Percentiles rank a stretch among this genome's conserved stretches.
phyloP scores from a whole-genome alignment of 1,140 invertebrate species.

The Rhagoletis pomonella region DNA sequence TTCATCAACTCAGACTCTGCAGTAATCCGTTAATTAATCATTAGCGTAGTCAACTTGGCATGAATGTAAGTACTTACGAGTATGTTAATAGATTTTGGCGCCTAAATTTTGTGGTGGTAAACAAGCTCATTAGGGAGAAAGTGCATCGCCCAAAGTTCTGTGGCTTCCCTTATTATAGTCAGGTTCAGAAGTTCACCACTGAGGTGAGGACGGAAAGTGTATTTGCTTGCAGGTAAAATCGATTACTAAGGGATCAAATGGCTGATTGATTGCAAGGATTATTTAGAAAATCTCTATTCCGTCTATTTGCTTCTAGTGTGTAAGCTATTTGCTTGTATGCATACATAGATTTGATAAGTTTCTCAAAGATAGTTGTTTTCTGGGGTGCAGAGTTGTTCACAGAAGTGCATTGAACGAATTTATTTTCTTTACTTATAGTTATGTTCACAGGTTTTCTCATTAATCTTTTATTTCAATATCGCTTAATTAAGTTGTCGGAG shows the following conservation, averaged over 20 bases:
- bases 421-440: no score
- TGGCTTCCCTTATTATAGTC: not conserved
- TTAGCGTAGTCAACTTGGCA: not conserved
- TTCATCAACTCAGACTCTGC: not conserved
- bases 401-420: no score
- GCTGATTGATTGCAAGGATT: not conserved
- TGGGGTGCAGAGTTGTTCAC: no score
- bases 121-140: not conserved
- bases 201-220: not conserved
- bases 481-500: no score
- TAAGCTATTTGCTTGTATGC: no score
- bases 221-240: not conserved
- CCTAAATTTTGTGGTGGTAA: not conserved
- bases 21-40: slow-evolving; percentile 26
- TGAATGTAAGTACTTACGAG: not conserved
- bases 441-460: no score
- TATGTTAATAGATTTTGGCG: not conserved
- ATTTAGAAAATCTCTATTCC: no score
- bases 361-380: no score
- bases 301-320: no score
- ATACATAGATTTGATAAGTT: no score
- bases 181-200: not conserved
- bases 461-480: no score
- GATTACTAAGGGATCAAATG: not conserved
- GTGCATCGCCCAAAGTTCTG: not conserved